Evolutionary conservation across 2,888 invertebrate species (phyloP).

Genomic region (Cataglyphis rosenhaueri): DNA sequence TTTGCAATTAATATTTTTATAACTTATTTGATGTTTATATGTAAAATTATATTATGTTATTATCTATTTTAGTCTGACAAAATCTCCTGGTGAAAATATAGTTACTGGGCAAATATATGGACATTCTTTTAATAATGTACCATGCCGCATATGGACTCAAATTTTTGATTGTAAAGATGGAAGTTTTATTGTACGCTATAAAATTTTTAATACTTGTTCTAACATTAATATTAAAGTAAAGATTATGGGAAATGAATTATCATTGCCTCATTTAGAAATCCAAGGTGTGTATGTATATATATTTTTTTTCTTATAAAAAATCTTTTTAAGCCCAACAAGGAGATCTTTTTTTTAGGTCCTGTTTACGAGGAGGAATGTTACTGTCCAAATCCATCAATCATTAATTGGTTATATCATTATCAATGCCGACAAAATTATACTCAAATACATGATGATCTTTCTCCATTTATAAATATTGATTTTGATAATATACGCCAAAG

Average conservation of each 20-base stretch:
- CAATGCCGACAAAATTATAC: constrained; percentile 88
- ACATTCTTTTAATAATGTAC: constrained; percentile 86
- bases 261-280: constrained; percentile 88
- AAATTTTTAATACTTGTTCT: constrained; percentile 91
- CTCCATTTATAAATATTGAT: constrained; percentile 89
- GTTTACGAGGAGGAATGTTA: constrained; percentile 94
- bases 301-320: background rate
- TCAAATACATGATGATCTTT: constrained; percentile 91
- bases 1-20: constrained; percentile 58
- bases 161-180: constrained; percentile 94
- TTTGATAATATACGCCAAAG: constrained; percentile 89
- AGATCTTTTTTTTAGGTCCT: constrained; percentile 86
- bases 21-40: constrained; percentile 8
- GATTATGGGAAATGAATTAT: constrained; percentile 88
- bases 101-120: constrained; percentile 87
- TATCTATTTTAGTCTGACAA: constrained; percentile 86
- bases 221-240: constrained; percentile 90
- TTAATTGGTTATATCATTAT: constrained; percentile 89
- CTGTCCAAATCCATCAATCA: constrained; percentile 90
- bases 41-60: constrained; percentile 29
- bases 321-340: constrained; percentile 11
- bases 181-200: constrained; percentile 93
- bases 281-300: constrained; percentile 86
- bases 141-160: constrained; percentile 91
- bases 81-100: constrained; percentile 86